Evolutionary conservation across 2,888 invertebrate species (phyloP).

Genomic region (Bursaphelenchus okinawaensis): DNA sequence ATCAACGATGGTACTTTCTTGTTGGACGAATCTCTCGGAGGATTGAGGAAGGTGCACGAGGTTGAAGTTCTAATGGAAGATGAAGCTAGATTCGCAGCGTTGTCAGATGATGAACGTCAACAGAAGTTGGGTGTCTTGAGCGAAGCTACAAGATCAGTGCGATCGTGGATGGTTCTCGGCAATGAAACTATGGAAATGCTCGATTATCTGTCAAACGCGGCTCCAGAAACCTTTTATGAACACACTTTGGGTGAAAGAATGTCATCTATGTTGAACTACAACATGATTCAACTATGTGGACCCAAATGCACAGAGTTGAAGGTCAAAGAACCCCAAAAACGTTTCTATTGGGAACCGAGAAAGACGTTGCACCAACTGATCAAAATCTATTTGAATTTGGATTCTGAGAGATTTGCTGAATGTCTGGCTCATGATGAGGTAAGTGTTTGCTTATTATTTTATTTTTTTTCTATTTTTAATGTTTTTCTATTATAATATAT

Average conservation of each 20-base stretch:
- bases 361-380: constrained; percentile 82
- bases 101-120: constrained; percentile 42
- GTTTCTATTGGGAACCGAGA: constrained; percentile 95
- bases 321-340: constrained; percentile 71
- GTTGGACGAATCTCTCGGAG: constrained; percentile 87
- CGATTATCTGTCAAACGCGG: constrained; percentile 83
- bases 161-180: constrained; percentile 62
- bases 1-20: constrained; percentile 95
- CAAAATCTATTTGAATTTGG: constrained; percentile 91
- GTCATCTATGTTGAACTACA: constrained; percentile 96
- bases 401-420: constrained; percentile 65
- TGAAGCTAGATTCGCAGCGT: constrained; percentile 57
- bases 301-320: constrained; percentile 50
- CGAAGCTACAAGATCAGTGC: constrained; percentile 59
- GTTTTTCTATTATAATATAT: too few species aligned
- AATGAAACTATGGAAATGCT: constrained; percentile 93
- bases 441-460: constrained; percentile 23
- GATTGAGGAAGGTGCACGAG: constrained; percentile 68
- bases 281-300: constrained; percentile 82
- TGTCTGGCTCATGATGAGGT: constrained; percentile 94
- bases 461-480: too few species aligned
- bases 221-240: constrained; percentile 86
- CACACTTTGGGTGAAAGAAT: constrained; percentile 80
- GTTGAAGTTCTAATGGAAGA: constrained; percentile 79
- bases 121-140: constrained; percentile 32